Base-by-base conservation (phyloP, 1,140 invertebrate genomes). In the Bombyx mandarina region DNA sequence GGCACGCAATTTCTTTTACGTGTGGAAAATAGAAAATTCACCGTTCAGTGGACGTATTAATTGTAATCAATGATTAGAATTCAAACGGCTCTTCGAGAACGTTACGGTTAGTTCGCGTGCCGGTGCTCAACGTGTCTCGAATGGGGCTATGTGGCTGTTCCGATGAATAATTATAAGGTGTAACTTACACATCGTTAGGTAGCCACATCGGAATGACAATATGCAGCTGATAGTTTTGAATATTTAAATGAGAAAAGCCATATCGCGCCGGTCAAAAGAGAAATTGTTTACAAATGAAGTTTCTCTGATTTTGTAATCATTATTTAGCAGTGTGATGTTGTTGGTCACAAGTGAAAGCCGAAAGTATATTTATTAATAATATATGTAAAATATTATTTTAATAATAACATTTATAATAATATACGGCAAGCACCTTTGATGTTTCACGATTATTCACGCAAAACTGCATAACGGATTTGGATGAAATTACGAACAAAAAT, bases 11-110 rank as follows among this genome's bases (percentile, higher is more conserved):
- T 87, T 86, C 84, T 82, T 87, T 85, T 82, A 82, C 84, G 81
- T 84, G 82, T 79, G 71, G 81, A 82, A 86, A 87, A 85, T 87
- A 87, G 82, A 85, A 85, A 87, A 82, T 85, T 73, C 77, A 85
- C 75, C 77, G 84, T 84, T 86, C 77, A 83, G 67, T 86, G 81
- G 76, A 72, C 72, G 74, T 82, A 83, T 79, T 86, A 84, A 87
- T 86, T 84, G 84, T 77, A 72, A 74, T 60, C 64, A 57, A 73
- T 71, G 61, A 82, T 84, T 87, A 85, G 75, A 82, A 87, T 87
- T 85, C 83, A 81, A 72, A 49, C 61, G 72, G 64, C 60, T 73
- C 73, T 73, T 66, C 67, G 58, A 67, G 73, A 79, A 69, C 66
- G 68, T 69, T 81, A 86, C 85, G 82, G 85, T 88, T 88, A 88